phyloP scores from a whole-genome alignment of 1,140 invertebrate genomes.

The Drosophila ambigua region DNA sequence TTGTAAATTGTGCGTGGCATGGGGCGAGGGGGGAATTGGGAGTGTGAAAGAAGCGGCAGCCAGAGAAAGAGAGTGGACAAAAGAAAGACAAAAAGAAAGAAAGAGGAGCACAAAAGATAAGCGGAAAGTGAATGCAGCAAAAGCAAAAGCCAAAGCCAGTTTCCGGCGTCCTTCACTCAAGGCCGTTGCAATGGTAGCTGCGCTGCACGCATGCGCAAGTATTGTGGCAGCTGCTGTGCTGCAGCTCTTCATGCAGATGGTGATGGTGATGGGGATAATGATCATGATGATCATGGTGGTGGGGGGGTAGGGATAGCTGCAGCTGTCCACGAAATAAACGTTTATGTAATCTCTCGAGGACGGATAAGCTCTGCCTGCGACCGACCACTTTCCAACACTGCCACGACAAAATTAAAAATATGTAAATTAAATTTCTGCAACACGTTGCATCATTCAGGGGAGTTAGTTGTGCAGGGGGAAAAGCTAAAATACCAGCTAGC shows the following conservation, averaged over 20 bases:
- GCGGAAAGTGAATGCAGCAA: conserved; percentile 28
- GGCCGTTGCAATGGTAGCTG: conserved; percentile 60
- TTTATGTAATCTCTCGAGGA: conserved; percentile 33
- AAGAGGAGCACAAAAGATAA: conserved; percentile 38
- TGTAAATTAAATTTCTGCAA: conserved; percentile 52
- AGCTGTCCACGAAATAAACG: conserved; percentile 41
- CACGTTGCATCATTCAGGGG: conserved; percentile 52
- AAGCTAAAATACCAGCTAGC: conserved; percentile 37
- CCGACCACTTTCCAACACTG: background rate
- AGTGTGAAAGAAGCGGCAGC: conserved; percentile 32
- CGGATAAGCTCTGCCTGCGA: conserved; percentile 31
- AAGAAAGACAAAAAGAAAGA: conserved; percentile 23
- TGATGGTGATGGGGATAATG: background rate
- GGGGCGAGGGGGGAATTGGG: conserved; percentile 5
- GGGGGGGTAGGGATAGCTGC: conserved; percentile 6
- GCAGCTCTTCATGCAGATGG: background rate
- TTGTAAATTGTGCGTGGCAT: conserved; percentile 69
- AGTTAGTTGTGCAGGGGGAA: conserved; percentile 9
- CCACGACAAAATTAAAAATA: conserved; percentile 18
- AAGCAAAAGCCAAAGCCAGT: conserved; percentile 61
- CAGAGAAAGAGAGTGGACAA: conserved; percentile 26
- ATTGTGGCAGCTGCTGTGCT: conserved; percentile 42
- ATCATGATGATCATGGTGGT: conserved; percentile 1
- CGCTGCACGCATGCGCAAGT: conserved; percentile 30
- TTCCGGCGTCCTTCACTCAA: conserved; percentile 81